Conservation (phyloP, 2,113 vertebrate species). For the Candoia aspera region DNA sequence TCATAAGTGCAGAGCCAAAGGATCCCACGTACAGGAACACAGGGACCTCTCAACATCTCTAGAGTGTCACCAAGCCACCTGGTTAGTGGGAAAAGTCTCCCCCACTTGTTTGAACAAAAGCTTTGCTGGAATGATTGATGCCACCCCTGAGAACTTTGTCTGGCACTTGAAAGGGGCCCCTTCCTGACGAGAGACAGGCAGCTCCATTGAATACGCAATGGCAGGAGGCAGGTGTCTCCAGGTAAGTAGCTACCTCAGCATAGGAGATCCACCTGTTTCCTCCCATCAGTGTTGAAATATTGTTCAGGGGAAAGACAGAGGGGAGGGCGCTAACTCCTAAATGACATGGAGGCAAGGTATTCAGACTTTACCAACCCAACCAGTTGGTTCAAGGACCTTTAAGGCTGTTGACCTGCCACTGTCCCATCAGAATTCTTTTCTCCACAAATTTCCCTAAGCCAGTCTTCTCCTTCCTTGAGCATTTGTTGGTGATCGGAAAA, state of each 20-base stretch:
- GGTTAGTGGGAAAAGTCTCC: not conserved
- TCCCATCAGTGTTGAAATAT: not conserved
- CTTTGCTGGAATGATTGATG: not conserved
- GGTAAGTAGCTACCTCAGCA: not conserved
- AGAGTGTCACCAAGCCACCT: not conserved
- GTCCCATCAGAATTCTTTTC: not conserved
- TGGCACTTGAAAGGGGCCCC: accelerated
- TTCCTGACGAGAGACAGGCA: not conserved
- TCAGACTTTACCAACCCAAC: not conserved
- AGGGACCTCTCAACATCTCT: not conserved
- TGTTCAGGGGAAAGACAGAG: not conserved
- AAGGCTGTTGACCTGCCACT: too few species aligned
- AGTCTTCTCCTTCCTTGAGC: not conserved
- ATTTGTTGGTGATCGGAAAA: not conserved
- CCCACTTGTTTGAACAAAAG: not conserved
- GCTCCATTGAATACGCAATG: accelerated
- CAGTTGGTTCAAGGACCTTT: too few species aligned
- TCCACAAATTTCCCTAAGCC: not conserved
- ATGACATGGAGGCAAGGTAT: too few species aligned
- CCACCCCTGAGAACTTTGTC: not conserved
- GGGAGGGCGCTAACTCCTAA: too few species aligned
- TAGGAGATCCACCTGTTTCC: not conserved
- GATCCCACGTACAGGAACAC: not conserved
- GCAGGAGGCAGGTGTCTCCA: not conserved
- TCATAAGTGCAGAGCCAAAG: not conserved